Evolutionary conservation across 2,113 vertebrate genomes (phyloP), one percentile per base, ranked within the genome.

Genomic region (Alethe diademata): DNA sequence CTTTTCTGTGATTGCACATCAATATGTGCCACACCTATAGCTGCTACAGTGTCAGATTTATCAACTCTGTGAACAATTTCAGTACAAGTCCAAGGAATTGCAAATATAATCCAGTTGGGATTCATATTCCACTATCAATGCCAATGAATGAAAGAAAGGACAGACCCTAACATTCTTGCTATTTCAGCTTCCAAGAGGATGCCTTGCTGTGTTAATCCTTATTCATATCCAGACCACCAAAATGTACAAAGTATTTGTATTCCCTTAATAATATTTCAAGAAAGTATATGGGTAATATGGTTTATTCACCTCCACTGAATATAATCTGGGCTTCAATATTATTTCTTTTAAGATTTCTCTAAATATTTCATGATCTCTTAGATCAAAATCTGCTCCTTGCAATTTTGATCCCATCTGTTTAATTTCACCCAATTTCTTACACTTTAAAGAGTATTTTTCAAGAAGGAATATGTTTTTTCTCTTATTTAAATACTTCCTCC

Each of bases 1-100:
- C 36, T 74, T 11, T 76, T 57, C 56, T 47, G 0, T 0, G 0
- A 26, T 2, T 40, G 14, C 19, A 31, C 16, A 11, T 38, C 19
- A 33, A 23, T 6, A 7, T 19, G 8, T 61, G 66, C n/a, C 31
- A 42, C 19, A 14, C 5, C 75, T 19, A 8, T 18, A 43, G 35
- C 15, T 69, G 51, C 33, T 45, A 36, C 0, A 8, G 14, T 6
- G 6, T 56, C 31, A 18, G 10, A 31, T 79, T 92, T 92, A 70
- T 33, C 50, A 85, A 3, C 6, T 26, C 36, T 54, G 28, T 65
- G 14, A 76, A 54, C 78, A 91, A 57, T 66, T 26, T 10, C 42
- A 75, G 14, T 4, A 89, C 20, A 70, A 33, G 45, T 50, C 19
- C 3, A 28, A 57, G 38, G 23, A 70, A 9, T 5, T 71, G 26